These are phyloP conservation scores for Elephas maximus DNA, from an alignment of 2,113 vertebrate species.

Conservation along the genomic window DNA sequence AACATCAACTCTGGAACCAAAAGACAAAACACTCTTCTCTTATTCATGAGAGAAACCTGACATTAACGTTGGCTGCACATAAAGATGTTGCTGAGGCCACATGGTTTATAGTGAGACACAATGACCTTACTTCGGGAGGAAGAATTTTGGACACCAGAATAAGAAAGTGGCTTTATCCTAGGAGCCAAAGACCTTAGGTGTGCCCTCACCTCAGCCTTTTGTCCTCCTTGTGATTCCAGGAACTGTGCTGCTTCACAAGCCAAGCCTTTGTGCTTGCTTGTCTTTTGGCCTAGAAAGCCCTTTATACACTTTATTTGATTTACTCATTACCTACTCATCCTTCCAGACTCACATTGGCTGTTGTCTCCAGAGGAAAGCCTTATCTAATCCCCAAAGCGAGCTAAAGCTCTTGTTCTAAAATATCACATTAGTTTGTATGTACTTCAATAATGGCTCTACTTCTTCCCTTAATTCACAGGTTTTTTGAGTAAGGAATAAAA, in stretches of 20 bases:
- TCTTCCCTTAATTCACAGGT: background rate
- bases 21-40: background rate
- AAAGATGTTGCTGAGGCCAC: background rate
- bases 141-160: background rate
- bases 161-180: background rate
- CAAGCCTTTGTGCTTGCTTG: background rate
- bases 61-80: background rate
- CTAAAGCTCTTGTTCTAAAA: background rate
- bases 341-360: background rate
- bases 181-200: background rate
- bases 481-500: background rate
- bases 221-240: background rate
- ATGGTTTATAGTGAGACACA: background rate
- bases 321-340: background rate
- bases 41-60: background rate
- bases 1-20: background rate
- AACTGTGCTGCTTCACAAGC: background rate
- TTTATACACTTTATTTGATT: background rate
- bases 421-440: background rate
- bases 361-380: background rate
- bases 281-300: background rate
- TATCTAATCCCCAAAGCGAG: background rate
- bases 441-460: background rate
- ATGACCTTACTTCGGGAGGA: background rate
- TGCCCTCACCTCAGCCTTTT: background rate